Percentiles rank a stretch among this genome's conserved stretches.
These are phyloP conservation scores for Pardosa pseudoannulata DNA, from an alignment of 2,888 invertebrate genomes.

Conservation along the genomic window DNA sequence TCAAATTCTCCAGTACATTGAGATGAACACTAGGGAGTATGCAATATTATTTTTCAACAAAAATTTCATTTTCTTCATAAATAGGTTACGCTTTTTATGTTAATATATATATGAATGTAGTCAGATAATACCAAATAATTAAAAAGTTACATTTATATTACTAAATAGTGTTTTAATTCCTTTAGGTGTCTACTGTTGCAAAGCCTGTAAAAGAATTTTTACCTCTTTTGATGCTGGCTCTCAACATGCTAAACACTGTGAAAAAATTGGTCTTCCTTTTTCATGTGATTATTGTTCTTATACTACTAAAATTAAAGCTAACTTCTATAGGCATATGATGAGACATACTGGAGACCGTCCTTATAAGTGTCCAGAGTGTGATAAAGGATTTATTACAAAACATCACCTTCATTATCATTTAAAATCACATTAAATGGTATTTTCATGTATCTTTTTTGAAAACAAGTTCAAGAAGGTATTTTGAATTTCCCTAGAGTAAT, in stretches of 20 bases:
- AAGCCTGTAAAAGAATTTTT: not conserved
- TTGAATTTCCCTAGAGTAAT: too few species aligned
- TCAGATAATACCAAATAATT: too few species aligned
- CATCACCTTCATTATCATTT: constrained; percentile 43
- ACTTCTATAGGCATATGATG: constrained; percentile 48
- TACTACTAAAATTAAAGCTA: constrained; percentile 29
- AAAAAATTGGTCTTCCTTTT: not conserved
- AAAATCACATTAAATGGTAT: constrained; percentile 5
- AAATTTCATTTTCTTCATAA: too few species aligned
- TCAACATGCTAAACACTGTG: not conserved
- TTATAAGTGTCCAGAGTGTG: constrained; percentile 29
- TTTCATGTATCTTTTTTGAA: not conserved
- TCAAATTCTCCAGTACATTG: too few species aligned
- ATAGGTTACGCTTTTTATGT: too few species aligned
- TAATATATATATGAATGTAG: too few species aligned
- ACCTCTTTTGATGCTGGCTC: not conserved
- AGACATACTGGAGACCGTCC: constrained; percentile 52
- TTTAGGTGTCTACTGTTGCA: not conserved
- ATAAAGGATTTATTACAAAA: constrained; percentile 53
- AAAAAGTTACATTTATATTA: too few species aligned
- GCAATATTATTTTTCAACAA: too few species aligned
- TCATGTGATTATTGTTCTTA: constrained; percentile 30
- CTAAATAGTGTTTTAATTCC: not conserved
- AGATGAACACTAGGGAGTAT: too few species aligned
- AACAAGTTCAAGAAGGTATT: too few species aligned